Conservation (phyloP, 2,888 invertebrate species). For the Mechanitis messenoides region DNA sequence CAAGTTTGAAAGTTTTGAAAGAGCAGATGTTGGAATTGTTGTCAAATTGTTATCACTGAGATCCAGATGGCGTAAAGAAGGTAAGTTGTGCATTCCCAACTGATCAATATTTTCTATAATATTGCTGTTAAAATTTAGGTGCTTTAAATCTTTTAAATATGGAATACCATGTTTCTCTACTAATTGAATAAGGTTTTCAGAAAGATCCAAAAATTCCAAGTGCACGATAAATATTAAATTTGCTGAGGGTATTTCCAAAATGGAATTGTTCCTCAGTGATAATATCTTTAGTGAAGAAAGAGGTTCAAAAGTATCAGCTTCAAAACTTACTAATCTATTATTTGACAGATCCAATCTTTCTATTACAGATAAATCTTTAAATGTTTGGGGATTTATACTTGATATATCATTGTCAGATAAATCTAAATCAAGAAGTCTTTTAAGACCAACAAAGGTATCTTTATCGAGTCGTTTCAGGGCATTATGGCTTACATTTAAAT, state of each 20-base stretch:
- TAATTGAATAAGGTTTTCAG: slow-evolving; percentile 86
- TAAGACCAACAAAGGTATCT: slow-evolving; percentile 85
- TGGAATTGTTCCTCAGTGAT: slow-evolving; percentile 85
- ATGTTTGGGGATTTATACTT: slow-evolving; percentile 83
- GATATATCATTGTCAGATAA: slow-evolving; percentile 87
- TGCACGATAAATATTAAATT: slow-evolving; percentile 81
- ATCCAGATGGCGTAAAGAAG: slow-evolving; percentile 83
- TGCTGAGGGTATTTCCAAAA: slow-evolving; percentile 84
- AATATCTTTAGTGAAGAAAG: slow-evolving; percentile 82
- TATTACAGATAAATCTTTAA: slow-evolving; percentile 84
- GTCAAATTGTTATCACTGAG: slow-evolving; percentile 90
- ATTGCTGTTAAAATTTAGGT: slow-evolving; percentile 85
- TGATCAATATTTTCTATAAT: slow-evolving; percentile 83
- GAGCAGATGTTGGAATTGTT: slow-evolving; percentile 83
- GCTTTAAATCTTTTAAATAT: slow-evolving; percentile 81
- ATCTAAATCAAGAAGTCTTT: slow-evolving; percentile 80
- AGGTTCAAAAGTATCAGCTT: slow-evolving; percentile 82
- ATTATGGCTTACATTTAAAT: slow-evolving; percentile 87
- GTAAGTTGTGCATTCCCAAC: slow-evolving; percentile 84
- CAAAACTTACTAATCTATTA: slow-evolving; percentile 85
- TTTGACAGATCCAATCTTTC: slow-evolving; percentile 85
- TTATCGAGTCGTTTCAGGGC: slow-evolving; percentile 82
- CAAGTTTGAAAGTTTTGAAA: slow-evolving; percentile 86
- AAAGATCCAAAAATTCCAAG: slow-evolving; percentile 84
- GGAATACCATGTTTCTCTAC: slow-evolving; percentile 85